These are phyloP conservation scores for Butorides virescens DNA, from an alignment of 2,113 vertebrate species.

Conservation along the genomic window DNA sequence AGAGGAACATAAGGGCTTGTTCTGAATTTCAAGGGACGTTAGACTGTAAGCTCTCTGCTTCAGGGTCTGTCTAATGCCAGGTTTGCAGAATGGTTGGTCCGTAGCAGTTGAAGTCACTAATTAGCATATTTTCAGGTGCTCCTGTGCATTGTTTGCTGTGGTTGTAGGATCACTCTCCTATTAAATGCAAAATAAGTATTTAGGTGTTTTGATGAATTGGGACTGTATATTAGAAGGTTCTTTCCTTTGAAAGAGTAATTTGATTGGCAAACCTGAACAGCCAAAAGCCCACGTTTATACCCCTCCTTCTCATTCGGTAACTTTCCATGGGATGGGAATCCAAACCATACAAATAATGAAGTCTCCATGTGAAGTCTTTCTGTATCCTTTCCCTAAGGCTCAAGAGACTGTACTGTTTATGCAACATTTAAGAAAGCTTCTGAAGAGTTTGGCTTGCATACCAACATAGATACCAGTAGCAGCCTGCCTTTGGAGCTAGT, in stretches of 20 bases:
- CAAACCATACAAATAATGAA: neutral
- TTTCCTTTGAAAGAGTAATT: neutral
- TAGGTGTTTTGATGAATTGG: neutral
- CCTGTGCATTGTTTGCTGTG: neutral
- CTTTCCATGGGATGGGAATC: neutral
- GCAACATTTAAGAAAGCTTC: neutral
- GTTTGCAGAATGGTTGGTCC: neutral
- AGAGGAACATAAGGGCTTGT: neutral
- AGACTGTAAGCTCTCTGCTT: neutral
- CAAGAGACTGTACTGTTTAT: no score
- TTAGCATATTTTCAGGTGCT: neutral
- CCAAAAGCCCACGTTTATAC: neutral
- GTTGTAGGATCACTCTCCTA: neutral
- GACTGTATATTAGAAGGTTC: neutral
- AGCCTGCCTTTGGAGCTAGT: neutral
- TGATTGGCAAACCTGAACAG: neutral
- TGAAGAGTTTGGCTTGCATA: neutral
- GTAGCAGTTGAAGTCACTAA: neutral
- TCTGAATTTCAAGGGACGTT: neutral
- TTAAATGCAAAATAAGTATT: neutral
- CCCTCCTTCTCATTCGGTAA: neutral
- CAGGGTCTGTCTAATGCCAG: neutral
- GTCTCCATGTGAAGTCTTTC: neutral
- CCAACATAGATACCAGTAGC: neutral
- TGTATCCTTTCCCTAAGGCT: neutral